Evolutionary conservation across 2,797 vertebrate genomes (phyloP), one percentile per base, ranked within the genome.

Genomic region (Fistularia tabacaria): DNA sequence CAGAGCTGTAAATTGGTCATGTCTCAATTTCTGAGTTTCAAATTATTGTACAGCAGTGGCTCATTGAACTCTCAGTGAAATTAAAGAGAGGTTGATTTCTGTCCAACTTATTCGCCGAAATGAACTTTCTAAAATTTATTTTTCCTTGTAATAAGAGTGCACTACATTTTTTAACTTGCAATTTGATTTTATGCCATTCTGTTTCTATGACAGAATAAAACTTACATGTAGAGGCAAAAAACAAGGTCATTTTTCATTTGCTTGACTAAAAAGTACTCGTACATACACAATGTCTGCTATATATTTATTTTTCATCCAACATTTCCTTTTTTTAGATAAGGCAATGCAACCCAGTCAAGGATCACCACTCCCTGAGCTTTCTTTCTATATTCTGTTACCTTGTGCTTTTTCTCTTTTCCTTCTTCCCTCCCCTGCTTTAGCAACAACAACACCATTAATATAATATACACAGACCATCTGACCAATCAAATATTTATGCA

Each of bases 401-500:
- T 8, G 11, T 52, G 49, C 11, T 12, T 9, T 41, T 61, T 53
- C 41, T 43, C 9, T 61, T 61, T 36, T 46, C 11, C 57, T 52
- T 54, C 46, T 62, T 55, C 12, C 51, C 55, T 71, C 64, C 57
- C 52, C 52, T 50, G 60, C 62, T 46, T 65, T 63, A 43, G 46
- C 46, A 67, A 62, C 64, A 81, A 66, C 62, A 81, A 45, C 62
- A 73, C 57, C 59, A 80, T 79, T 71, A 77, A 64, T 66, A 73
- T 71, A 64, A 80, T 78, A 68, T 54, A 75, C 60, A 51, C 40
- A 3, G 63, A 80, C 51, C 77, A 79, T 82, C 77, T 77, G 57
- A 81, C 46, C 62, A 59, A 84, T 84, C 64, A 87, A 86, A 84
- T 85, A 89, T 81, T 84, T 64, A 87, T 81, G 75, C 47, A n/a